Evolutionary conservation across 1,140 invertebrate species (phyloP), one percentile per base, ranked within the genome.

Genomic region (Nylanderia fulva): DNA sequence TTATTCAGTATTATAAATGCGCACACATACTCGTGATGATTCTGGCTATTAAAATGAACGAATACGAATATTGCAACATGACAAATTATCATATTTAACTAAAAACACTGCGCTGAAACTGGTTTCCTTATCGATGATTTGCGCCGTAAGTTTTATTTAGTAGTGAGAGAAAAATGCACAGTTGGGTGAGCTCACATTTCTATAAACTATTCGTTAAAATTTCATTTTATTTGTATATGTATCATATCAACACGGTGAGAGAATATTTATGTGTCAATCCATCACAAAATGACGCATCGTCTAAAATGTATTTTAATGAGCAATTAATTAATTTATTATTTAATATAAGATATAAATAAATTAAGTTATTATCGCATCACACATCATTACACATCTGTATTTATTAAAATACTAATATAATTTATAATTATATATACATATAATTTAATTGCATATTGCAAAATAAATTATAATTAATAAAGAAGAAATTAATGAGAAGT

Each of bases 71-170:
- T 63, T 42, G 7, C 21, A 15, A 9, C 11, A 33, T 6, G 6
- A 29, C 7, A 29, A 7, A 68, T 79, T 79, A 79, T 13, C 63
- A 79, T 69, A 69, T 15, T 24, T 36, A 21, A 5, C 4, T 36
- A 24, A 68, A 79, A 15, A 0, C 21, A 52, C 6, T 52, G 24
- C 5, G 27, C 13, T 48, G 39, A 79, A 79, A 80, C 48, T 80
- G 45, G 63, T 80, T 80, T 69, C 11, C 29, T 56, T 42, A 42
- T 56, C 45, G 33, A 52, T 27, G 48, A 68, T 69, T 79, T 80
- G 48, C 64, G 48, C 4, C 64, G 36, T 56, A 56, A 69, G 21
- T 80, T 69, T 56, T 69, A 4, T 54, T 56, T n/a, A 3, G 0
- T 15, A 13, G 54, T 15, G 24, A 8, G 5, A 21, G 15, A 79